phyloP scores from a whole-genome alignment of 1,140 invertebrate genomes.

The Daktulosphaira vitifoliae region DNA sequence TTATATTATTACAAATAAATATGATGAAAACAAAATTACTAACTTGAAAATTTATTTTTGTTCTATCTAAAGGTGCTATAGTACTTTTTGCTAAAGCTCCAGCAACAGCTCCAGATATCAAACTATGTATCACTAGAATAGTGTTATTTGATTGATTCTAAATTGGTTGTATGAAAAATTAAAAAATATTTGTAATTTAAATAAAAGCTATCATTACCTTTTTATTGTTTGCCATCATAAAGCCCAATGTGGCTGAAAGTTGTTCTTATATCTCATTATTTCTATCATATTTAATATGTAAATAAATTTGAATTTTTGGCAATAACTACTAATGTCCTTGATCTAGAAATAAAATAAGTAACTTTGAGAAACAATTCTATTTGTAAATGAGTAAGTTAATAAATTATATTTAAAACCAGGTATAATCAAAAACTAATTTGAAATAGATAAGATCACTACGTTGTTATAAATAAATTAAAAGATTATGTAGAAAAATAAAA shows the following conservation, averaged over 20 bases:
- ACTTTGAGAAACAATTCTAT: background rate
- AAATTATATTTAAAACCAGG: too few relatives aligned
- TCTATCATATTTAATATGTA: background rate
- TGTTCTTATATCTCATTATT: slow-evolving; percentile 1
- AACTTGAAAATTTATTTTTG: slow-evolving; percentile 97
- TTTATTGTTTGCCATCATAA: background rate
- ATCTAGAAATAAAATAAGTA: background rate
- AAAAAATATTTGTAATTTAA: background rate
- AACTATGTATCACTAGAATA: slow-evolving; percentile 56
- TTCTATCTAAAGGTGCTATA: slow-evolving; percentile 93
- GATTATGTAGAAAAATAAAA: too few relatives aligned
- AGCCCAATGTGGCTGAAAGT: background rate
- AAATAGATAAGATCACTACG: too few relatives aligned
- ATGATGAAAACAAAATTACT: slow-evolving; percentile 11
- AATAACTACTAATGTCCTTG: background rate
- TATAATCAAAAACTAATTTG: too few relatives aligned
- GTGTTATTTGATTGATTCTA: slow-evolving; percentile 45
- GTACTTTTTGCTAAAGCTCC: slow-evolving; percentile 91
- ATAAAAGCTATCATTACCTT: background rate
- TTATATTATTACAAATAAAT: too few relatives aligned
- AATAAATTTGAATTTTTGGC: slow-evolving; percentile 7
- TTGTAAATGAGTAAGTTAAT: too few relatives aligned
- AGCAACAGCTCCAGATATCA: slow-evolving; percentile 74
- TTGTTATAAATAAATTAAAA: too few relatives aligned
- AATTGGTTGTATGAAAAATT: slow-evolving; percentile 35